These are phyloP conservation scores for Cardiocondyla obscurior DNA, from an alignment of 1,140 invertebrate species.

Conservation along the genomic window DNA sequence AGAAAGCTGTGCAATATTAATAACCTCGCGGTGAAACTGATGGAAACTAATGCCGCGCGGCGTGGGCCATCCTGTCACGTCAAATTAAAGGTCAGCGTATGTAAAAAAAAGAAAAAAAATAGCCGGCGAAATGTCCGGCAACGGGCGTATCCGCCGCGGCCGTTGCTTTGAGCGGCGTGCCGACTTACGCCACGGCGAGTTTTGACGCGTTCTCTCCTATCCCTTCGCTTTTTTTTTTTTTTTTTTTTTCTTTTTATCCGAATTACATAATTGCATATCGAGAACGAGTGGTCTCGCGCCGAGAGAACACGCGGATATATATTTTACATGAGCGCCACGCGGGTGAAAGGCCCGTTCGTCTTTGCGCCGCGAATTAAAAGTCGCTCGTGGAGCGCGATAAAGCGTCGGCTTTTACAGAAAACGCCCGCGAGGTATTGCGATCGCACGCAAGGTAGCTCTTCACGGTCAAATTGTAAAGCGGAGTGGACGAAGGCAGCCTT, in stretches of 20 bases:
- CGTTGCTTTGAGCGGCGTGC: slow-evolving; percentile 27
- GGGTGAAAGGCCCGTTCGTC: slow-evolving; percentile 28
- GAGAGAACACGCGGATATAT: slow-evolving; percentile 1
- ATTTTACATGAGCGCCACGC: slow-evolving; percentile 17
- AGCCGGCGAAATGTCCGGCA: neutral
- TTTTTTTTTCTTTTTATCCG: slow-evolving; percentile 31
- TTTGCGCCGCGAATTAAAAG: slow-evolving; percentile 35
- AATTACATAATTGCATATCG: slow-evolving; percentile 21
- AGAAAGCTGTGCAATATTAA: slow-evolving; percentile 36
- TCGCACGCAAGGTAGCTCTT: slow-evolving; percentile 16
- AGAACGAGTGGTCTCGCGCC: neutral
- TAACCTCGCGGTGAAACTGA: slow-evolving; percentile 39
- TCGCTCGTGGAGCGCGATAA: slow-evolving; percentile 3
- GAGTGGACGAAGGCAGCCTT: neutral
- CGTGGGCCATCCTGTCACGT: slow-evolving; percentile 2
- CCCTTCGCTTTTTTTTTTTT: too few relatives aligned
- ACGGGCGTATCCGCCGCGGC: neutral
- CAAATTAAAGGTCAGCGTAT: slow-evolving; percentile 28
- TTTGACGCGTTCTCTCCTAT: neutral
- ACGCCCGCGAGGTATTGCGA: slow-evolving; percentile 1
- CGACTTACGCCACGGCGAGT: neutral
- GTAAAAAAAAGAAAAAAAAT: slow-evolving; percentile 37
- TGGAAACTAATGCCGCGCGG: slow-evolving; percentile 13
- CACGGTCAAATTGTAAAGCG: neutral
- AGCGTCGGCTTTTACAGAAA: neutral